Evolutionary conservation across 2,113 vertebrate genomes (phyloP), one percentile per base, ranked within the genome.

Genomic region (Xenus cinereus): DNA sequence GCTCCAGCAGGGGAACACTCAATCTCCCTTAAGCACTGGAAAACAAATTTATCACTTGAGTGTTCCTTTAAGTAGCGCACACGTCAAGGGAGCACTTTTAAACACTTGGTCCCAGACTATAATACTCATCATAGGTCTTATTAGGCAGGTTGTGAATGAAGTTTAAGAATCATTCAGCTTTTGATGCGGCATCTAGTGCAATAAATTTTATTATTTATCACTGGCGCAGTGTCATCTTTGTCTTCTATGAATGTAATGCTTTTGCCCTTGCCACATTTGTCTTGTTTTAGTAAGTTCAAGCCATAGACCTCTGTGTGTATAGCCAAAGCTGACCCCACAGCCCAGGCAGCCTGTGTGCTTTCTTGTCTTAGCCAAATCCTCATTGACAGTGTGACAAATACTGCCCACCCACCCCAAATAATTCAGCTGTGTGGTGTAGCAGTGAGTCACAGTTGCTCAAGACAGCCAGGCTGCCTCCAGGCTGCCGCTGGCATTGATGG

Each of bases 41-140:
- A 96, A 94, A 94, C 57, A 89, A 84, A 95, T 91, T 87, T 87
- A 91, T 89, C 84, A 91, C 57, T 91, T 1, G 12, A 94, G 87
- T 89, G 39, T 57, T 97, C 69, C 81, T 93, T 73, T 67, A 77
- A 85, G 87, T 37, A 83, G 72, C 0, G 0, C 26, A 39, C 51
- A 63, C 59, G 60, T 74, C 69, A 84, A 63, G 84, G 81, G 77
- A 94, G 64, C 53, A 41, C 84, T 84, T 92, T 67, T 27, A 84
- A 92, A 75, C 43, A 14, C 60, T 74, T 56, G 28, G 51, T 78
- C 80, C 37, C 75, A 82, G 84, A 24, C 81, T 85, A 63, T 16
- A 83, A 90, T 32, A 45, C 75, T 77, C 67, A 39, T 74, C 59
- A 32, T 7, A 62, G 50, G 50, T 71, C 78, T 80, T 73, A 83